Evolutionary conservation across 2,113 vertebrate genomes (phyloP), one percentile per base, ranked within the genome.

Genomic region (Peromyscus californicus): DNA sequence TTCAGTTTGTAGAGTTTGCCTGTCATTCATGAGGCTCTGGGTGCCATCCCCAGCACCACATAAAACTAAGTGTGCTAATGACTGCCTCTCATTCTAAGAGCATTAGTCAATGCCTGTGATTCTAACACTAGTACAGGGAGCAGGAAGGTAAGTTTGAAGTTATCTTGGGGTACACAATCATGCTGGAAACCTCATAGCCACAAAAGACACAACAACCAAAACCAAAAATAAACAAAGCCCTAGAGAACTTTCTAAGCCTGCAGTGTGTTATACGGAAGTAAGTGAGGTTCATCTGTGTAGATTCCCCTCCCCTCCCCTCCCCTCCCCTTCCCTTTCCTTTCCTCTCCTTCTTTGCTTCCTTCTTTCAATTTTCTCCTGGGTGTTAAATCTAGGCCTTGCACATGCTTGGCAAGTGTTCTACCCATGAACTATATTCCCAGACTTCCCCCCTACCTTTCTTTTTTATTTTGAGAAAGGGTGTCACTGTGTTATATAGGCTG

Each of bases 271-370:
- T 7, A 54, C 33, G 4, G n/a, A 90, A 86, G 3, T 83, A 70
- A 91, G 89, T 0, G 11, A 54, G 39, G 24, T 74, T 36, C 5
- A 9, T 59, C 13, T 69, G 24, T 51, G 7, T 84, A 59, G 48
- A 8, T 79, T 83, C 91, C 61, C 83, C 11, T 85, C 11, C 2
- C 22, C 6, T 2, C 26, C 15, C 36, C 3, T 42, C 26, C 21
- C 26, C 12, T 31, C 8, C 6, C 16, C 2, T 7, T 17, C 13
- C 12, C 2, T 26, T 5, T 11, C 3, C 31, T 22, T 5, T 3
- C 26, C 17, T 6, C 42, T 22, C 16, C 39, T 4, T 15, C 10
- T 19, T 7, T 69, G 17, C 17, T 69, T 51, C 17, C 10, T 69
- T 88, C 21, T 48, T n/a, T 26, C 13, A 16, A 39, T 29, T n/a